Base-by-base conservation (phyloP, 2,113 vertebrate species). In the Pachyramphus minor region DNA sequence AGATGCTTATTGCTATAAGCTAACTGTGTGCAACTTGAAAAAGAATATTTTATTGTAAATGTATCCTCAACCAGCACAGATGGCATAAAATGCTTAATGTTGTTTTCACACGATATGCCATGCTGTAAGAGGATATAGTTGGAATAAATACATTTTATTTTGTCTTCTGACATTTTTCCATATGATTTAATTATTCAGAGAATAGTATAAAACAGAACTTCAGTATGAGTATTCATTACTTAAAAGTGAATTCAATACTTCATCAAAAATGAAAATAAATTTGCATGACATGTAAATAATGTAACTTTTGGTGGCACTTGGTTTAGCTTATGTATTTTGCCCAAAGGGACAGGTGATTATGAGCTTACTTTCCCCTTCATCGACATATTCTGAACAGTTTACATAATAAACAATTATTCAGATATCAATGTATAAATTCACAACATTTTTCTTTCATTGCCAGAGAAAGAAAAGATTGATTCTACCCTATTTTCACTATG, bases 111-210 rank as follows among this genome's bases (percentile, higher is more conserved):
- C 2, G 97, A 85, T 93, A 87, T 97, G 95, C 97, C 97, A 95
- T 60, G 93, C 97, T 96, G 97, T 94, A 97, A 96, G 91, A 98
- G 97, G 97, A 97, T 97, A 97, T 76, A 86, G 96, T 92, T 97
- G 94, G 96, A 97, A 98, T 97, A 97, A 97, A 98, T 97, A 95
- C 90, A 97, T 96, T 97, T 97, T 97, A 97, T 97, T 97, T 97
- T 97, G 95, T 82, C 94, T 95, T 92, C 96, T 98, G 97, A 97
- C 95, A 97, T 96, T 97, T 97, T 97, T 64, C 96, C 95, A 93
- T 97, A 97, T 94, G 95, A 98, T 97, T 98, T 97, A 98, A 98
- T 97, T 97, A 97, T 87, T 90, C n/a, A n/a, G 91, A 94, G 94
- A 81, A 94, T 42, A 89, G 71, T 78, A 86, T 84, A 69, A 75